These are phyloP conservation scores for Taenaris catops DNA, from an alignment of 2,888 invertebrate genomes.

Conservation along the genomic window DNA sequence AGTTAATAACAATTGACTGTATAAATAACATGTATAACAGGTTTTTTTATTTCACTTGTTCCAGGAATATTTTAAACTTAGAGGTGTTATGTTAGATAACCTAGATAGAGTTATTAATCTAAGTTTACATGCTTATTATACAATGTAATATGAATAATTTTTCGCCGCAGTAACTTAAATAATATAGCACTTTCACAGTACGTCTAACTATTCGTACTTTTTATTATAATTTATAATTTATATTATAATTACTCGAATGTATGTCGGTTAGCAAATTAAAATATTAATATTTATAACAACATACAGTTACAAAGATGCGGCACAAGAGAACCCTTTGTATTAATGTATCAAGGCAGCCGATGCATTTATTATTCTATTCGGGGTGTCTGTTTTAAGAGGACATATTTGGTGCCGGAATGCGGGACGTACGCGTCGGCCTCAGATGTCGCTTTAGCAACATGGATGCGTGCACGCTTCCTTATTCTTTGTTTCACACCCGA, in stretches of 20 bases:
- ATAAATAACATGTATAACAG: too few species aligned
- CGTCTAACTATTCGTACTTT: too few species aligned
- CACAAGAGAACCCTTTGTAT: conserved; percentile 15
- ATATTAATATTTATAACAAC: conserved; percentile 12
- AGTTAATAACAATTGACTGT: too few species aligned
- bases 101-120: too few species aligned
- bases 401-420: conserved; percentile 69
- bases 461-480: conserved; percentile 37
- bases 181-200: too few species aligned
- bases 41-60: too few species aligned
- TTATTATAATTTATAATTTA: too few species aligned
- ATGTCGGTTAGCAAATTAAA: conserved; percentile 1
- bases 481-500: not conserved
- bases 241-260: not conserved
- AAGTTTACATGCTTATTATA: too few species aligned
- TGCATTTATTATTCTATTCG: conserved; percentile 56
- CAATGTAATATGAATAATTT: too few species aligned
- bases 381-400: conserved; percentile 46
- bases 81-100: too few species aligned
- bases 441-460: conserved; percentile 30
- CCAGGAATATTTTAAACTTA: too few species aligned
- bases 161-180: too few species aligned
- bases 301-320: conserved; percentile 6
- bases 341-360: conserved; percentile 31
- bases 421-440: conserved; percentile 39